Evolutionary conservation across 1,140 invertebrate genomes (phyloP).

Genomic region (Lasaia peninsularis): DNA sequence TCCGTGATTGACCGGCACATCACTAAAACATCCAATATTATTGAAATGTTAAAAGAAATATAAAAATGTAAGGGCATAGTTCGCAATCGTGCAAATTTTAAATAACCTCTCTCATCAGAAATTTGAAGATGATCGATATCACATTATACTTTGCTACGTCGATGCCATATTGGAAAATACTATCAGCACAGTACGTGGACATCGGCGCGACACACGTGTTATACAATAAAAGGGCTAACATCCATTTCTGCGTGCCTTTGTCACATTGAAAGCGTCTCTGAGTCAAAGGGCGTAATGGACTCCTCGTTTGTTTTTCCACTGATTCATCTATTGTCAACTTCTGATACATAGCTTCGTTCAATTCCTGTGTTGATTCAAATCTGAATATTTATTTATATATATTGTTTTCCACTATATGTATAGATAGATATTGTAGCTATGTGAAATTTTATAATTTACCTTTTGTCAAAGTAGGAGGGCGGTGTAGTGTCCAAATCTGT

Average conservation of each 20-base stretch:
- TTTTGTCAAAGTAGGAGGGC: slow-evolving; percentile 55
- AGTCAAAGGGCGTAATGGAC: slow-evolving; percentile 24
- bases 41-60: slow-evolving; percentile 1
- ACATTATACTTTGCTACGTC: slow-evolving; percentile 62
- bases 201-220: slow-evolving; percentile 62
- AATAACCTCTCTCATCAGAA: slow-evolving; percentile 57
- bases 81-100: slow-evolving; percentile 28
- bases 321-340: background rate
- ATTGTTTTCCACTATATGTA: background rate
- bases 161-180: slow-evolving; percentile 57
- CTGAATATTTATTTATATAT: slow-evolving; percentile 34
- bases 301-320: slow-evolving; percentile 15
- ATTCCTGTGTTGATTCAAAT: slow-evolving; percentile 50
- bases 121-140: slow-evolving; percentile 43
- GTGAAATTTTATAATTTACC: slow-evolving; percentile 31
- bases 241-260: slow-evolving; percentile 50
- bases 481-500: slow-evolving; percentile 43
- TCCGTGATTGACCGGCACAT: too few species aligned
- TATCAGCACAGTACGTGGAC: slow-evolving; percentile 59
- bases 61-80: slow-evolving; percentile 65
- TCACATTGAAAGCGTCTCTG: slow-evolving; percentile 23
- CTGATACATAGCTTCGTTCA: slow-evolving; percentile 24
- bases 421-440: slow-evolving; percentile 3
- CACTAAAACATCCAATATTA: slow-evolving; percentile 12
- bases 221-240: slow-evolving; percentile 59